Conservation (phyloP, 2,888 invertebrate genomes). For the Cryptocheilus praepositus region DNA sequence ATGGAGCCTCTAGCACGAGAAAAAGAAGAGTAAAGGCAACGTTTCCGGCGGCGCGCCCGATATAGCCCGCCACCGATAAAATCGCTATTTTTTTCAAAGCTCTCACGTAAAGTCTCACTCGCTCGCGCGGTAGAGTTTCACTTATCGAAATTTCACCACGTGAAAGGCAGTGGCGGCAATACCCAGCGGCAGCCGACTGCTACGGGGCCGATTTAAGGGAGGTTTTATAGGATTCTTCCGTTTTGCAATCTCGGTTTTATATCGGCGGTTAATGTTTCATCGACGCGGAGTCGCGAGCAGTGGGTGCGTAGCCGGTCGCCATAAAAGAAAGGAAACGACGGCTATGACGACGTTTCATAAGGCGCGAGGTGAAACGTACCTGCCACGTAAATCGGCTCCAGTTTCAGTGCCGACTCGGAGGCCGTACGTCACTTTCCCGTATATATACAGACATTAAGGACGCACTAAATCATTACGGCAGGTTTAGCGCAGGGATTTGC, state of each 20-base stretch:
- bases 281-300: background rate
- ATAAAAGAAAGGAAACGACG: background rate
- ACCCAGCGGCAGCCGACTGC: too few relatives aligned
- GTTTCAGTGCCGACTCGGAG: background rate
- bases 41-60: too few relatives aligned
- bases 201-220: slow-evolving; percentile 9
- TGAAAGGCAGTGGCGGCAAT: too few relatives aligned
- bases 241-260: slow-evolving; percentile 13
- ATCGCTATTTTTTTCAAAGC: too few relatives aligned
- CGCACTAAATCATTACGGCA: slow-evolving; percentile 41
- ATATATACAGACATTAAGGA: slow-evolving; percentile 36
- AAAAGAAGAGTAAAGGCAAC: too few relatives aligned
- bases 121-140: background rate
- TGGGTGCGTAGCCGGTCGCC: background rate
- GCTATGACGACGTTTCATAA: slow-evolving; percentile 24
- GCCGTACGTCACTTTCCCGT: slow-evolving; percentile 25
- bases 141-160: too few relatives aligned
- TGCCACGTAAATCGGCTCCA: too few relatives aligned
- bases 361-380: slow-evolving; percentile 7
- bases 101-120: background rate
- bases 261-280: slow-evolving; percentile 4
- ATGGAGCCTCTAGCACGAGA: too few relatives aligned
- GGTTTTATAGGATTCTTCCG: slow-evolving; percentile 13
- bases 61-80: too few relatives aligned
- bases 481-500: slow-evolving; percentile 39